Evolutionary conservation across 2,113 vertebrate genomes (phyloP).

Genomic region (Chaetodon auriga): DNA sequence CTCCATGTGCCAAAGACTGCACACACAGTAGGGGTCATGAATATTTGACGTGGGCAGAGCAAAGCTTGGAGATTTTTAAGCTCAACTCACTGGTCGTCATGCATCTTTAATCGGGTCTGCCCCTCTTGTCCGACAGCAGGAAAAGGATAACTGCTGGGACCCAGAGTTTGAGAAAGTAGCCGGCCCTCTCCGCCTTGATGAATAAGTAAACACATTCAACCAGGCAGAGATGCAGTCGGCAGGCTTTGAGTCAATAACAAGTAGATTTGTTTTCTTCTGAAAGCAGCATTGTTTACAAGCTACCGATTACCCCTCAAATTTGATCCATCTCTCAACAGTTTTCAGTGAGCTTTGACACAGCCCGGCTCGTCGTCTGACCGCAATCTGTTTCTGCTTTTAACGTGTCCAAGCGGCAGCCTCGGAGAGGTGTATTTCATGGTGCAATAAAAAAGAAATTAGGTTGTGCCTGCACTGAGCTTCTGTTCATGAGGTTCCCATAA

Average conservation of each 20-base stretch:
- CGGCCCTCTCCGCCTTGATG: slow-evolving; percentile 65
- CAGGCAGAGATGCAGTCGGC: slow-evolving; percentile 60
- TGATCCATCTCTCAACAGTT: slow-evolving; percentile 64
- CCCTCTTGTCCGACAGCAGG: slow-evolving; percentile 68
- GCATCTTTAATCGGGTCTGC: slow-evolving; percentile 77
- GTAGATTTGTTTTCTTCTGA: slow-evolving; percentile 77
- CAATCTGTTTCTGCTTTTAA: not conserved
- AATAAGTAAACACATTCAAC: slow-evolving; percentile 79
- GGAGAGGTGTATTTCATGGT: slow-evolving; percentile 48
- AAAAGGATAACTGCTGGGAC: slow-evolving; percentile 64
- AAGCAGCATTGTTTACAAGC: slow-evolving; percentile 71
- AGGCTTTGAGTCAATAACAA: slow-evolving; percentile 66
- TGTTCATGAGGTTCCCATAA: slow-evolving; percentile 58
- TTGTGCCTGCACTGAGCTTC: slow-evolving; percentile 23
- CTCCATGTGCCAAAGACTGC: slow-evolving; percentile 39
- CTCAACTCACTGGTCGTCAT: slow-evolving; percentile 71
- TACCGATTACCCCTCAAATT: slow-evolving; percentile 68
- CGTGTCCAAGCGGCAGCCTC: slow-evolving; percentile 13
- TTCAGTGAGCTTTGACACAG: slow-evolving; percentile 32
- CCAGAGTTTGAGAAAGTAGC: slow-evolving; percentile 54
- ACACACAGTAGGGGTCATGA: slow-evolving; percentile 59
- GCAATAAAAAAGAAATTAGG: slow-evolving; percentile 66
- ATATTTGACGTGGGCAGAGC: slow-evolving; percentile 77
- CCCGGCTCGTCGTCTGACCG: not conserved
- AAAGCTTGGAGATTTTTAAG: slow-evolving; percentile 74